Base-by-base conservation (phyloP, 2,113 vertebrate genomes). In the Gallinago jamesoni region DNA sequence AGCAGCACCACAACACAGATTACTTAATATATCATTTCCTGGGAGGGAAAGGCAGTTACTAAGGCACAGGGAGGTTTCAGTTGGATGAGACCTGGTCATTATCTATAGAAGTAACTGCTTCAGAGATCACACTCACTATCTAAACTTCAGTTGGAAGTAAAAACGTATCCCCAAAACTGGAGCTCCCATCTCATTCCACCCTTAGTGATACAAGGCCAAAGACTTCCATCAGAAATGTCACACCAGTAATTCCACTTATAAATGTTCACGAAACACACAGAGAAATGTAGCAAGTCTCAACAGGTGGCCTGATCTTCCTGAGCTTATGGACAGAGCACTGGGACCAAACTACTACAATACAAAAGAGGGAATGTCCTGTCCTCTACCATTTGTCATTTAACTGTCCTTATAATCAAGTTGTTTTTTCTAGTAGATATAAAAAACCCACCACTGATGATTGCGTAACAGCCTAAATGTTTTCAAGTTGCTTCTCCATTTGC, bases 1-100 rank as follows among this genome's bases (percentile, higher is more conserved):
- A 74, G 90, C 80, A 89, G 85, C 78, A 31, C 39, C 2, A 2
- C 39, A 48, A 7, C 80, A 28, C 52, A 90, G 79, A 95, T 84
- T 68, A 62, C 86, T 87, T 25, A 59, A 96, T 96, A 87, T 73
- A 94, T 94, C 94, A 93, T 60, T 45, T 50, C 90, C 62, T 0
- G 0, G 56, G 35, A 87, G 57, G 48, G 47, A 20, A 57, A 84
- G 57, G 73, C 0, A 0, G 53, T 17, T 87, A 62, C 69, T 75
- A 14, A 79, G 35, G 76, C 77, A 84, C 2, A 0, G 35, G 13
- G 25, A 92, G 52, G 69, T 53, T 89, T 84, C 77, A 60, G 35
- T 2, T 68, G 72, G 64, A 56, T 43, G 80, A 90, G 62, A 56
- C 31, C 68, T 45, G 76, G 56, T 59, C 52, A 28, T 81, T 70